Base-by-base conservation (phyloP, 2,888 invertebrate species). In the Drosophila planitibia region DNA sequence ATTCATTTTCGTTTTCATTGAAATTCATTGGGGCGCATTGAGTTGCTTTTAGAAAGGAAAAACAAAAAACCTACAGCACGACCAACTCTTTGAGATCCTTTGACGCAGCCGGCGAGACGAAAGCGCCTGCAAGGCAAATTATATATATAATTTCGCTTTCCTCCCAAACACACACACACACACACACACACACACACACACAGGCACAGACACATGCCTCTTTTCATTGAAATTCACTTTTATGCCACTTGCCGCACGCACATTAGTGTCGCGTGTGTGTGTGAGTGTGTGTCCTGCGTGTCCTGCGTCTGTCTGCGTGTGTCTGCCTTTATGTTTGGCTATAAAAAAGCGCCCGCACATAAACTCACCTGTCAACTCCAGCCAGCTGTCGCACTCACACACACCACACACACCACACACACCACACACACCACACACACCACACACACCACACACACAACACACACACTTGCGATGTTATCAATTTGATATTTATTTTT, bases 1-100 rank as follows among this genome's bases (percentile, higher is more conserved):
- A 91, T 91, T 91, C 91, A 89, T 89, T 91, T 90, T 89, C 85
- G 72, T 83, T 91, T 89, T 88, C 89, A 86, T 91, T 88, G 88
- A 85, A 86, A 81, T 84, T 79, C 91, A 86, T 82, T 90, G 82
- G 81, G 89, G 83, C 89, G 89, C 81, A 85, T 74, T 74, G 79
- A 49, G 53, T 64, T 83, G 74, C 70, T 68, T 53, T 55, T 78
- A 78, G 78, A 82, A 75, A 59, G 70, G 74, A 79, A 79, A 79
- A 79, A 70, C 78, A 72, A 73, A 70, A 70, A 32, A n/a, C 14
- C 60, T 37, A 55, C 44, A n/a, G 12, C 37, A 30, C 59, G 65
- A 52, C 61, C 49, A 70, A 82, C 88, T 83, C 85, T 88, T 85
- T 84, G 83, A 81, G 82, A 39, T 57, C 64, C 68, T 67, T 58